A percentile compares a stretch with the other conserved stretches of the same genome.
Conservation (phyloP, 2,113 vertebrate species). For the Xiphophorus couchianus region DNA sequence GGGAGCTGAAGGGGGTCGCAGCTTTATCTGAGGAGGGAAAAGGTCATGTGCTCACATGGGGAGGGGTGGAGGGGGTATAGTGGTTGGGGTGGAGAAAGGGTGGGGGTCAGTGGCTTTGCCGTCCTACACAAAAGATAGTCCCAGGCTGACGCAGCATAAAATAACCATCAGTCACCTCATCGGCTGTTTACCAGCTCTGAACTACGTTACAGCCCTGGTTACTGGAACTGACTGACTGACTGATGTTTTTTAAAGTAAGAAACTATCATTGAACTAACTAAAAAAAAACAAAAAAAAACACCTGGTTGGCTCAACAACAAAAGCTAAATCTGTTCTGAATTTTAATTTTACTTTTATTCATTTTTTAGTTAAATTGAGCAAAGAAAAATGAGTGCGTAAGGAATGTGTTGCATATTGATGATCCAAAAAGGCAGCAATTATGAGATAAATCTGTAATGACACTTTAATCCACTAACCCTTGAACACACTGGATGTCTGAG, state of each 20-base stretch:
- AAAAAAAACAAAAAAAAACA: no score
- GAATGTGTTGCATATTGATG: not conserved
- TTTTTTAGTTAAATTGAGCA: no score
- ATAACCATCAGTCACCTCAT: not conserved
- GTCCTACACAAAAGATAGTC: slow-evolving; percentile 74
- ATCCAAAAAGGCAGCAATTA: not conserved
- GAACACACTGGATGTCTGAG: no score
- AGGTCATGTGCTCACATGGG: slow-evolving; percentile 80
- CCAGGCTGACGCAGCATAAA: slow-evolving; percentile 77
- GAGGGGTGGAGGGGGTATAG: slow-evolving; percentile 19
- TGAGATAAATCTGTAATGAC: not conserved
- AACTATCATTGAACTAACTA: not conserved
- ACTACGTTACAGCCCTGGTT: not conserved
- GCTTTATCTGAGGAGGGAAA: slow-evolving; percentile 69
- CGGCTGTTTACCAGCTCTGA: not conserved
- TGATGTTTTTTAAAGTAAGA: not conserved
- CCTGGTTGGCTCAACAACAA: no score
- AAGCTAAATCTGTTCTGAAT: no score
- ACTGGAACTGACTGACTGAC: not conserved
- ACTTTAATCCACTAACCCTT: not conserved
- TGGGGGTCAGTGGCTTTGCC: slow-evolving; percentile 22
- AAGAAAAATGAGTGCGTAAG: no score
- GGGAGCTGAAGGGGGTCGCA: slow-evolving; percentile 45
- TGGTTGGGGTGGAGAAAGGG: slow-evolving; percentile 20
- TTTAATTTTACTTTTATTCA: no score